Conservation (phyloP, 2,888 invertebrate species). For the Nomada ferruginata region DNA sequence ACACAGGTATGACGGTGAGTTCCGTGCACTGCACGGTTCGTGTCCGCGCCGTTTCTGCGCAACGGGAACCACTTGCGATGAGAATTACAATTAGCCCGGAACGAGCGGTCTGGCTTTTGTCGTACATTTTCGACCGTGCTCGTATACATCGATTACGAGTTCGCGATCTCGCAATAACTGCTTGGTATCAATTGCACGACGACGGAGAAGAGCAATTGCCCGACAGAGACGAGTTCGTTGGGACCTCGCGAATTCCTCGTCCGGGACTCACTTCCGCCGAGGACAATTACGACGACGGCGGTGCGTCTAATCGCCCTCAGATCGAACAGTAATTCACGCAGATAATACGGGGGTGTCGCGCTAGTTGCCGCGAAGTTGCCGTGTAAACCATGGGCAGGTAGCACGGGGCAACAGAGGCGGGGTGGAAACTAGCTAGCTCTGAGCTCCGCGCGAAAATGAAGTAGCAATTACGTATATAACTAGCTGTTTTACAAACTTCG, state of each 20-base stretch:
- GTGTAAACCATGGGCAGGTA: constrained; percentile 13
- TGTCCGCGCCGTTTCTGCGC: too few relatives aligned
- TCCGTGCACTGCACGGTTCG: too few relatives aligned
- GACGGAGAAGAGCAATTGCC: neutral
- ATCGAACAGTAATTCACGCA: constrained; percentile 42
- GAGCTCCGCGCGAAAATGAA: constrained; percentile 55
- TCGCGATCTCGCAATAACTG: neutral
- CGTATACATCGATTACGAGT: neutral
- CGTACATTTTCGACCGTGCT: neutral
- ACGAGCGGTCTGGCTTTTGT: neutral
- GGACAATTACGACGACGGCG: constrained; percentile 30
- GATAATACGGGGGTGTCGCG: constrained; percentile 33
- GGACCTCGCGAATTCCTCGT: constrained; percentile 1
- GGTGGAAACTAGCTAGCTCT: neutral
- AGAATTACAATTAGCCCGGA: neutral
- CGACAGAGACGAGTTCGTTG: constrained; percentile 4
- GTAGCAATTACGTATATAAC: constrained; percentile 63
- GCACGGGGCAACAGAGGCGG: neutral
- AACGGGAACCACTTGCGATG: neutral
- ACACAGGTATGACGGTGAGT: too few relatives aligned
- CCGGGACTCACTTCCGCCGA: neutral
- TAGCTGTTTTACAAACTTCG: constrained; percentile 68
- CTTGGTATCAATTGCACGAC: constrained; percentile 9
- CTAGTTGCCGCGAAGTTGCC: constrained; percentile 24
- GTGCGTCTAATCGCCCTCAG: constrained; percentile 34